Evolutionary conservation across 2,113 vertebrate genomes (phyloP).

Genomic region (Picathartes gymnocephalus): DNA sequence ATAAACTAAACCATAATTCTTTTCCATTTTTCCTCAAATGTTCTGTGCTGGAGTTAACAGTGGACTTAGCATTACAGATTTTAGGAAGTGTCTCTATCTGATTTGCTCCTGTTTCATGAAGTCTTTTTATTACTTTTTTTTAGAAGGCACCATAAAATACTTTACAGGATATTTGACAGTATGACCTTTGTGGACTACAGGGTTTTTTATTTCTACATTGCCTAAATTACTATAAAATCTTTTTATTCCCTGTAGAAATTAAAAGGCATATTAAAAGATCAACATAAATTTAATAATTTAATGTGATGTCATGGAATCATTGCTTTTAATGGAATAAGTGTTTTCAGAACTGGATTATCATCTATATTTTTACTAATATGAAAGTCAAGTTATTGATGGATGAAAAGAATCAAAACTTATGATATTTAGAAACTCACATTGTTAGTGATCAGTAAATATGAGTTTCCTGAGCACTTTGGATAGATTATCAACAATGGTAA

Average conservation of each 20-base stretch:
- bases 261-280: not conserved
- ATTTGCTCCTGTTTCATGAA: not conserved
- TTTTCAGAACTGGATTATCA: not conserved
- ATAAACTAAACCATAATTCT: not conserved
- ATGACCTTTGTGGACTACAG: not conserved
- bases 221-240: not conserved
- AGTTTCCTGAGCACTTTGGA: not conserved
- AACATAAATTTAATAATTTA: not conserved
- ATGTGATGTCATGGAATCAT: not conserved
- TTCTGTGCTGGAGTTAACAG: not conserved
- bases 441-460: not conserved
- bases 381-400: not conserved
- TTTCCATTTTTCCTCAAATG: constrained; percentile 30
- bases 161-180: not conserved
- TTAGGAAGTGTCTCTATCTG: not conserved
- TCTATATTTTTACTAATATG: not conserved
- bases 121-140: not conserved
- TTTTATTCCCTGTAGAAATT: not conserved
- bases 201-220: not conserved
- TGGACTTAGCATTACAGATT: not conserved
- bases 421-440: not conserved
- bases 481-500: not conserved
- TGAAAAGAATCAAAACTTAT: not conserved
- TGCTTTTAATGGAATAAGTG: not conserved
- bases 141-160: not conserved